These are phyloP conservation scores for Spondyliosoma cantharus DNA, from an alignment of 2,797 vertebrate genomes.

Conservation along the genomic window DNA sequence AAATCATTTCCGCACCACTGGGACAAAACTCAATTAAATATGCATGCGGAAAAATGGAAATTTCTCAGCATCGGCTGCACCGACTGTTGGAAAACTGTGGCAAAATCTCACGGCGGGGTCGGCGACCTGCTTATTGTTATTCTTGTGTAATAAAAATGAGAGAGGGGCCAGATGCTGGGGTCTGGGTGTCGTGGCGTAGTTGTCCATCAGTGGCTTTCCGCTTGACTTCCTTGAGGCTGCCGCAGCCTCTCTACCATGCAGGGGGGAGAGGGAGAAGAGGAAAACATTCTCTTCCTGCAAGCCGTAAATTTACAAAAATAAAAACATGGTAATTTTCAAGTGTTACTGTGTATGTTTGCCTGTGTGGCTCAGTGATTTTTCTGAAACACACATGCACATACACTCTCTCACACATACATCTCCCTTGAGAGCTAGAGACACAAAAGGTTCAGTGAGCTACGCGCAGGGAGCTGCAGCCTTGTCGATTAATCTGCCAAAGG, in stretches of 20 bases:
- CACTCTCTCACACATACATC: conserved; percentile 55
- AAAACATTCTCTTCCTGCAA: conserved; percentile 71
- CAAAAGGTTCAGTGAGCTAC: conserved; percentile 75
- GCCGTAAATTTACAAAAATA: conserved; percentile 81
- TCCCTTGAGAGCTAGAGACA: conserved; percentile 69
- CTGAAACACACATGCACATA: conserved; percentile 60
- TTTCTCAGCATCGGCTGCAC: conserved; percentile 86
- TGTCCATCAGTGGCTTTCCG: conserved; percentile 85
- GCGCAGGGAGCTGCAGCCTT: conserved; percentile 68
- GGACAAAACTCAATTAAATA: conserved; percentile 92
- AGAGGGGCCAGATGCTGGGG: conserved; percentile 85
- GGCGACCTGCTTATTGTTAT: conserved; percentile 89
- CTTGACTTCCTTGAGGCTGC: conserved; percentile 79
- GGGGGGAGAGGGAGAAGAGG: conserved; percentile 38
- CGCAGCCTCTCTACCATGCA: conserved; percentile 55
- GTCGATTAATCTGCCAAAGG: conserved; percentile 82
- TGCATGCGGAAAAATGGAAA: conserved; percentile 91
- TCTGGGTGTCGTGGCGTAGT: conserved; percentile 78
- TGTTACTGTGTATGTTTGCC: conserved; percentile 64
- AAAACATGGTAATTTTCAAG: conserved; percentile 75
- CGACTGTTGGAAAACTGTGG: conserved; percentile 85
- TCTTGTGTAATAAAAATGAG: conserved; percentile 88
- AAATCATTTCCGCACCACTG: conserved; percentile 92
- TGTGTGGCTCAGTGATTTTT: conserved; percentile 70
- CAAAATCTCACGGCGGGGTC: conserved; percentile 85